Evolutionary conservation across 2,113 vertebrate species (phyloP), one percentile per base, ranked within the genome.

Genomic region (Spea bombifrons): DNA sequence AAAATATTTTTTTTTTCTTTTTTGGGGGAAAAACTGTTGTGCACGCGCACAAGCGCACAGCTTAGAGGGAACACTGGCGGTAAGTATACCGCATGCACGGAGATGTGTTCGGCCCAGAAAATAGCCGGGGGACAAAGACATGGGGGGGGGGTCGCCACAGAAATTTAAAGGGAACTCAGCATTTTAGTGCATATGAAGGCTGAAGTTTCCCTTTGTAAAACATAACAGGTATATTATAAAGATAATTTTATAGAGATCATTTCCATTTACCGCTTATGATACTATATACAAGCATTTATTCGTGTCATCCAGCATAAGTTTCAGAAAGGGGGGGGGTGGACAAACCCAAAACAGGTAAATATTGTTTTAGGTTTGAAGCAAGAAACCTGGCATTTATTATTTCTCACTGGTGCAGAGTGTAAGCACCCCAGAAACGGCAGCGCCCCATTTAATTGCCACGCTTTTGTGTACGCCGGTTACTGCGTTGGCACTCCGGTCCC

Each of bases 381-480:
- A 52, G 50, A 57, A 12, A 67, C 48, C 5, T 69, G 75, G 47
- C 75, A 49, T 45, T 69, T 61, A 70, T 61, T 69, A 44, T 16
- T 48, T 73, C 70, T 64, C 73, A 66, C 17, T 43, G 69, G 69
- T 44, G 44, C 12, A 17, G 77, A 15, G 61, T 64, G 15, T 72
- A 79, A 72, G 76, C 73, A 71, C 49, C 6, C 13, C 71, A 59
- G 30, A 59, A 80, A 80, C 73, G 73, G 77, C 64, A n/a, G 43
- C 3, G 47, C 59, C 71, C 50, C 47, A 71, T 71, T 78, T 71
- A 78, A 78, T 68, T 78, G 59, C 65, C 75, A 44, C 5, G 63
- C 44, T 59, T 80, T 80, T 66, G 50, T 67, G 61, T 16, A 10
- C 43, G 71, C 61, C 50, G 59, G 71, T 80, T 73, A 72, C 59